These are phyloP conservation scores for Chironomus striatipennis DNA, from an alignment of 1,140 invertebrate species.

Conservation along the genomic window DNA sequence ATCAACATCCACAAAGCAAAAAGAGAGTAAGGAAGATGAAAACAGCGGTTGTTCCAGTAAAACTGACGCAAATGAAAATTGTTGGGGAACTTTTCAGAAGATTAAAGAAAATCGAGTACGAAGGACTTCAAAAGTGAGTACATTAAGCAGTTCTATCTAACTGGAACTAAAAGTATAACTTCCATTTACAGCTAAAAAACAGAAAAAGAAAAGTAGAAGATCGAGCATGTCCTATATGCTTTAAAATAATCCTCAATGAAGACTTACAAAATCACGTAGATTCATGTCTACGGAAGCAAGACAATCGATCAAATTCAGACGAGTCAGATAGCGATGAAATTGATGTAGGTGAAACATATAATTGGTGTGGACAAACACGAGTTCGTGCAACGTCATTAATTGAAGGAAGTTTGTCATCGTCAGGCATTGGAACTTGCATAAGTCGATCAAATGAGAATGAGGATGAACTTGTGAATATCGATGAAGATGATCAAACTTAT, in stretches of 20 bases:
- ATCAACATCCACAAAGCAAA: conserved; percentile 29
- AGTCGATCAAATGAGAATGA: conserved; percentile 39
- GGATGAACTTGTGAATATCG: conserved; percentile 47
- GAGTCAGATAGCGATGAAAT: conserved; percentile 52
- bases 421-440: conserved; percentile 46
- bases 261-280: conserved; percentile 72
- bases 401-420: conserved; percentile 56
- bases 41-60: conserved; percentile 43
- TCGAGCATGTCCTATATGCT: conserved; percentile 68
- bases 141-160: background rate
- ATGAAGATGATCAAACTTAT: conserved; percentile 72
- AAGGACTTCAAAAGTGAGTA: conserved; percentile 34
- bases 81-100: conserved; percentile 68
- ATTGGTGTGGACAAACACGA: conserved; percentile 67
- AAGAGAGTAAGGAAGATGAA: conserved; percentile 33
- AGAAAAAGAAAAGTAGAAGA: conserved; percentile 54
- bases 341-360: background rate
- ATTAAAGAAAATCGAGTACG: conserved; percentile 63
- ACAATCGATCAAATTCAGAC: conserved; percentile 56
- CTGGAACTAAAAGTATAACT: background rate
- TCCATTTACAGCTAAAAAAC: conserved; percentile 29
- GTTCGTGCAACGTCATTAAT: conserved; percentile 60
- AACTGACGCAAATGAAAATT: conserved; percentile 51
- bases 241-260: conserved; percentile 50
- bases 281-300: conserved; percentile 51